Evolutionary conservation across 37 sponge, comb jelly and placozoan genomes (phyloP).

Genomic region (Dysidea cf. avara): DNA sequence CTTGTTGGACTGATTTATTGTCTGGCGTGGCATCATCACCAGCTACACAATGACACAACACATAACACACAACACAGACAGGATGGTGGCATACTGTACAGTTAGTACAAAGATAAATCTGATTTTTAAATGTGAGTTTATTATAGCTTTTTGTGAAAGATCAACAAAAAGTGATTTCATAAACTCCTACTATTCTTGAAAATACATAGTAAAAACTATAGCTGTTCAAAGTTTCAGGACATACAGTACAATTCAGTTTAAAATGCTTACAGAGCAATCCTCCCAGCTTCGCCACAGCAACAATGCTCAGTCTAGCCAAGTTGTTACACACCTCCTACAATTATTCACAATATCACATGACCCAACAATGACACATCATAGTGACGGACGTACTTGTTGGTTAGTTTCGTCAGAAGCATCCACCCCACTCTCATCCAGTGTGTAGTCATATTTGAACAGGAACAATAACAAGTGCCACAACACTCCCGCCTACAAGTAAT

Average conservation of each 20-base stretch:
- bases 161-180: neutral
- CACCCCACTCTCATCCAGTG: constrained; percentile 96
- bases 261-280: constrained; percentile 67
- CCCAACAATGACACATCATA: neutral
- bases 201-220: neutral
- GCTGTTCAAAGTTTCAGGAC: neutral
- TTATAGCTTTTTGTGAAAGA: neutral
- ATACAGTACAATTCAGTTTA: neutral
- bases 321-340: constrained; percentile 85
- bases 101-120: neutral
- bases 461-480: constrained; percentile 84
- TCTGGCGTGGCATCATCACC: constrained; percentile 76
- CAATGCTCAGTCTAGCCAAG: constrained; percentile 80
- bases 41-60: neutral
- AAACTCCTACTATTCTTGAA: neutral
- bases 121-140: neutral
- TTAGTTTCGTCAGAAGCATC: constrained; percentile 87
- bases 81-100: neutral
- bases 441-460: constrained; percentile 98
- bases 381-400: constrained; percentile 51
- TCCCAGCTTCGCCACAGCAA: constrained; percentile 71
- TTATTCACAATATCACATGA: neutral
- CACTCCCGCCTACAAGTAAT: constrained; percentile 59
- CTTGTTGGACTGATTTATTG: constrained; percentile 63
- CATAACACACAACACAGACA: neutral